Evolutionary conservation across 2,888 invertebrate species (phyloP).

Genomic region (Argynnis bischoffii): DNA sequence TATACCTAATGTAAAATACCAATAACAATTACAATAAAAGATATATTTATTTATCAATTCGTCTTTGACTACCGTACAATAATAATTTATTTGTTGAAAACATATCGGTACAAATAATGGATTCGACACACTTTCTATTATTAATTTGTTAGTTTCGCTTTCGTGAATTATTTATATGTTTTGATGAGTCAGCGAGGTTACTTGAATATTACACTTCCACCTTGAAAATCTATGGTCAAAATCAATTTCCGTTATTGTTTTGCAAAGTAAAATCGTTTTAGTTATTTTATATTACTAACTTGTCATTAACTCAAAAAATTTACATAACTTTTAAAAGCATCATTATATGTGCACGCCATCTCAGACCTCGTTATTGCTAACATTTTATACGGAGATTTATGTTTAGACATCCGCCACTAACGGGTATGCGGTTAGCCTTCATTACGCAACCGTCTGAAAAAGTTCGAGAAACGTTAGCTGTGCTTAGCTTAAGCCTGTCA

Average conservation of each 20-base stretch:
- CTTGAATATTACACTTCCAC: neutral
- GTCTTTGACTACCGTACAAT: constrained; percentile 31
- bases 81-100: constrained; percentile 29
- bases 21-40: constrained; percentile 13
- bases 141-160: constrained; percentile 73
- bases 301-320: neutral
- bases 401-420: constrained; percentile 33
- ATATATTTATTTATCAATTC: constrained; percentile 15
- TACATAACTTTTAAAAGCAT: constrained; percentile 6
- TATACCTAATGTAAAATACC: constrained; percentile 8
- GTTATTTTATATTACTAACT: neutral
- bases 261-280: neutral
- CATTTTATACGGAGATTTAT: constrained; percentile 26
- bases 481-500: constrained; percentile 32
- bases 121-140: constrained; percentile 72
- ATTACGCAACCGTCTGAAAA: constrained; percentile 40
- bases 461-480: constrained; percentile 37
- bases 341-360: constrained; percentile 5
- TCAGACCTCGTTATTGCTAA: constrained; percentile 14
- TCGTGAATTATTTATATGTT: constrained; percentile 61
- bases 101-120: constrained; percentile 54
- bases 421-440: constrained; percentile 33
- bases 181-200: constrained; percentile 45
- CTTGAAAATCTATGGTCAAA: too few species aligned
- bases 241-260: too few species aligned